A percentile compares a stretch with the other conserved stretches of the same genome.
These are phyloP conservation scores for Drosophila guanche DNA, from an alignment of 1,140 invertebrate species.

Conservation along the genomic window DNA sequence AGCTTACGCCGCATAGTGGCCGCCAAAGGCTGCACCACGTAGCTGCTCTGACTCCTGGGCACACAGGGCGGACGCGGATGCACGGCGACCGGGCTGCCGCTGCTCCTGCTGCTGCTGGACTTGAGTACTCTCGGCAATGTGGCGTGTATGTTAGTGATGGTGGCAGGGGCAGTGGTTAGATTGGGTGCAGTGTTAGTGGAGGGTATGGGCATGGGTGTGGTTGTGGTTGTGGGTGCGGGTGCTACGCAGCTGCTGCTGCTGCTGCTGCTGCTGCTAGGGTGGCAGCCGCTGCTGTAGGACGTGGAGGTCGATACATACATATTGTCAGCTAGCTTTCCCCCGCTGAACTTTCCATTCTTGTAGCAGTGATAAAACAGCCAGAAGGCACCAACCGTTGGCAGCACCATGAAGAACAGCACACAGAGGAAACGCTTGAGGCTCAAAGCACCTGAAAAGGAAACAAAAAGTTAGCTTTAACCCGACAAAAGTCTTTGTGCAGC, in stretches of 20 bases:
- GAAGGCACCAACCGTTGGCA: conserved; percentile 88
- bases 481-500: too few relatives aligned
- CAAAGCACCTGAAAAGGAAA: conserved; percentile 87
- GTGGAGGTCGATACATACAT: conserved; percentile 88
- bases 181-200: conserved; percentile 23
- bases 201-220: conserved; percentile 2
- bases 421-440: conserved; percentile 90
- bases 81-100: conserved; percentile 46
- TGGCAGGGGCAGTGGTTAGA: conserved; percentile 45
- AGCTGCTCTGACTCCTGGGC: conserved; percentile 68
- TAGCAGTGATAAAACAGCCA: conserved; percentile 90
- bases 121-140: conserved; percentile 55
- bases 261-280: conserved; percentile 45
- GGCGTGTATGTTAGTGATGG: conserved; percentile 73
- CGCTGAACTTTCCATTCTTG: conserved; percentile 85
- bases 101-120: conserved; percentile 4
- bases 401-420: conserved; percentile 92
- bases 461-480: background rate
- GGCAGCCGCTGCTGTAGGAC: conserved; percentile 56
- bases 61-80: conserved; percentile 57
- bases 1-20: conserved; percentile 49
- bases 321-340: conserved; percentile 88
- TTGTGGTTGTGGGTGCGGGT: conserved; percentile 34
- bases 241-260: conserved; percentile 43
- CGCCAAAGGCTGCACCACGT: conserved; percentile 41